Evolutionary conservation across 2,888 invertebrate species (phyloP).

Genomic region (Macrophya alboannulata): DNA sequence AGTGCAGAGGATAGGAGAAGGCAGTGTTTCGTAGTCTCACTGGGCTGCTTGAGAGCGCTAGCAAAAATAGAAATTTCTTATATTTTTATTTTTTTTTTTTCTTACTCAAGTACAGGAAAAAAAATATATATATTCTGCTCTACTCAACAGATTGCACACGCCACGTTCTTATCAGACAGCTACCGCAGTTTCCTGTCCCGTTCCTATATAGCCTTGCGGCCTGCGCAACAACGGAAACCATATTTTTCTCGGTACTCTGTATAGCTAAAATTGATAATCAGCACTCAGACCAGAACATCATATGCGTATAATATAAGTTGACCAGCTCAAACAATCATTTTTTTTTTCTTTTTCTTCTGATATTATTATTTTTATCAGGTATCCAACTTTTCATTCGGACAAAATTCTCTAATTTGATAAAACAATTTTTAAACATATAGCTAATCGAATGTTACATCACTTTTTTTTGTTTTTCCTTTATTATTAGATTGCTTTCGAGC

Average conservation of each 20-base stretch:
- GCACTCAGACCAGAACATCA: background rate
- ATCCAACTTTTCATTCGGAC: background rate
- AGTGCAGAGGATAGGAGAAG: background rate
- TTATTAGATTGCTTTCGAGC: background rate
- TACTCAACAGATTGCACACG: conserved; percentile 36
- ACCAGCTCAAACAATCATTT: background rate
- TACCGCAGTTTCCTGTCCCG: conserved; percentile 34
- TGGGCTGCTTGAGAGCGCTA: background rate
- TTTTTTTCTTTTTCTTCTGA: background rate
- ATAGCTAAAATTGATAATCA: conserved; percentile 35
- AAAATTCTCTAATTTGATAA: background rate
- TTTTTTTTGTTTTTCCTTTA: too few species aligned
- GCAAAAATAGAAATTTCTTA: background rate
- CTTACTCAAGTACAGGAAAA: background rate
- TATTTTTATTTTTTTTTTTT: too few species aligned
- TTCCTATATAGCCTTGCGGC: background rate
- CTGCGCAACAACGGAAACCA: conserved; percentile 49
- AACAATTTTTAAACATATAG: background rate
- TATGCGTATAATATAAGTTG: background rate
- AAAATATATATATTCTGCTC: conserved; percentile 3
- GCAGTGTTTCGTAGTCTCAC: background rate
- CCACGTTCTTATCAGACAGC: conserved; percentile 37
- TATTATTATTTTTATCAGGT: background rate
- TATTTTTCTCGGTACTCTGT: conserved; percentile 23
- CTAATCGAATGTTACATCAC: background rate